Percentiles rank a stretch among this genome's conserved stretches.
phyloP scores from a whole-genome alignment of 2,113 vertebrate species.

The Pyrgilauda ruficollis region DNA sequence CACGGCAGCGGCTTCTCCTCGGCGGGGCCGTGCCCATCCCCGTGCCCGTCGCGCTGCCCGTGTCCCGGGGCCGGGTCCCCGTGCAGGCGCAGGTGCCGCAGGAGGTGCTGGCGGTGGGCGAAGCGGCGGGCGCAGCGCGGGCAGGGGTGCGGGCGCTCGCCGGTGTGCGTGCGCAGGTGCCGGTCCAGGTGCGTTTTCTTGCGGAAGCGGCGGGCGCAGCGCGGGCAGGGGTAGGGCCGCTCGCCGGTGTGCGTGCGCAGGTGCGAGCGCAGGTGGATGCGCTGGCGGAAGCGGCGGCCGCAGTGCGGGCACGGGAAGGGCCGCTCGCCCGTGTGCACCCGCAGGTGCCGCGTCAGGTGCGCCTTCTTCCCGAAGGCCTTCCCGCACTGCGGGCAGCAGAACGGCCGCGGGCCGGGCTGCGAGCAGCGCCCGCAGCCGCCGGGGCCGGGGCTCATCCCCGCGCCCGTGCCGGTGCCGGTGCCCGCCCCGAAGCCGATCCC shows the following conservation, averaged over 20 bases:
- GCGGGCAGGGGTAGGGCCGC: background rate
- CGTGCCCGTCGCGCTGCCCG: rapidly evolving
- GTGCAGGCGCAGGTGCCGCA: background rate
- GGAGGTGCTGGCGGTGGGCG: background rate
- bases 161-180: background rate
- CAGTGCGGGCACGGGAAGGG: constrained; percentile 29
- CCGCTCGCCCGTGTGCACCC: constrained; percentile 27
- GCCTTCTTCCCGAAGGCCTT: constrained; percentile 75
- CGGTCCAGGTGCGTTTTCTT: background rate
- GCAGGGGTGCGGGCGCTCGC: background rate
- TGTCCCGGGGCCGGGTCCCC: background rate
- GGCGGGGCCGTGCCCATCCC: background rate
- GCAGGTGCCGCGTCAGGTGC: constrained; percentile 68
- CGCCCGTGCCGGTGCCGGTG: too few relatives aligned
- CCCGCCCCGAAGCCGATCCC: background rate
- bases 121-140: background rate
- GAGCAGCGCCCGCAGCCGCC: too few relatives aligned
- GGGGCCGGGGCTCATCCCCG: too few relatives aligned
- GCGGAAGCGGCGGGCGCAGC: background rate
- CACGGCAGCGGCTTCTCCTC: background rate
- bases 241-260: background rate
- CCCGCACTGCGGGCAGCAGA: constrained; percentile 65
- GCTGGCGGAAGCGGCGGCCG: constrained; percentile 43
- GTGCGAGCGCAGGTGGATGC: background rate
- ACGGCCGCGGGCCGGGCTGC: constrained; percentile 51